Conservation (phyloP, 2,113 vertebrate genomes). For the Litocranius walleri region DNA sequence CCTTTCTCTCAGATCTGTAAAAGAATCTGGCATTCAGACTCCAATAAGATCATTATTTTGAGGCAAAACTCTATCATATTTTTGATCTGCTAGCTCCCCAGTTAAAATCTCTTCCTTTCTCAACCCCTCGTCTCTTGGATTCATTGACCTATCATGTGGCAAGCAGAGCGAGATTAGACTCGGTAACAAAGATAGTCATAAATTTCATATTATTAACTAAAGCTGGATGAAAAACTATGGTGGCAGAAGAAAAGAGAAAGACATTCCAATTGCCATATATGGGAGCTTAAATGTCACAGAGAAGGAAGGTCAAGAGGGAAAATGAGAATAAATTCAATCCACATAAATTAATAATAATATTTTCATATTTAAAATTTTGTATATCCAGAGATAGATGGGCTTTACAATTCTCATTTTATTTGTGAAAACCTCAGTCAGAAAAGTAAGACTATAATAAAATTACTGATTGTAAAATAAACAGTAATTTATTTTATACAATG, state of each 20-base stretch:
- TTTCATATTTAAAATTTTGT: not conserved
- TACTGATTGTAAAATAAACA: not conserved
- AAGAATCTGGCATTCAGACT: not conserved
- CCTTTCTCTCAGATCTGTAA: not conserved
- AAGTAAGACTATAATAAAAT: not conserved
- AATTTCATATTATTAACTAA: not conserved
- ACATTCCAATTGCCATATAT: not conserved
- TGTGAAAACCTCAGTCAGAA: not conserved
- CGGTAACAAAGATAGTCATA: not conserved
- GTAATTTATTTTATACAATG: not conserved
- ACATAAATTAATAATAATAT: not conserved
- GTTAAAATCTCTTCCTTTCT: not conserved
- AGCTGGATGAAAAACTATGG: not conserved
- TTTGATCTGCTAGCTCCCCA: not conserved
- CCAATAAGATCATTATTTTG: not conserved
- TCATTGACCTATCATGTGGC: not conserved
- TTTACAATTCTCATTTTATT: not conserved
- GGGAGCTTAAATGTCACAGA: not conserved
- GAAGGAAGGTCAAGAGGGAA: not conserved
- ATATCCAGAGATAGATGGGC: not conserved
- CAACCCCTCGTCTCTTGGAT: rapidly evolving
- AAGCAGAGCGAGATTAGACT: not conserved
- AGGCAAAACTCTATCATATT: not conserved
- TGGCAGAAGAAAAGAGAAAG: not conserved
- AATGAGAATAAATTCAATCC: not conserved